Percentiles rank a stretch among this genome's conserved stretches.
phyloP scores from a whole-genome alignment of 2,113 vertebrate genomes.

The Erythrolamprus reginae region DNA sequence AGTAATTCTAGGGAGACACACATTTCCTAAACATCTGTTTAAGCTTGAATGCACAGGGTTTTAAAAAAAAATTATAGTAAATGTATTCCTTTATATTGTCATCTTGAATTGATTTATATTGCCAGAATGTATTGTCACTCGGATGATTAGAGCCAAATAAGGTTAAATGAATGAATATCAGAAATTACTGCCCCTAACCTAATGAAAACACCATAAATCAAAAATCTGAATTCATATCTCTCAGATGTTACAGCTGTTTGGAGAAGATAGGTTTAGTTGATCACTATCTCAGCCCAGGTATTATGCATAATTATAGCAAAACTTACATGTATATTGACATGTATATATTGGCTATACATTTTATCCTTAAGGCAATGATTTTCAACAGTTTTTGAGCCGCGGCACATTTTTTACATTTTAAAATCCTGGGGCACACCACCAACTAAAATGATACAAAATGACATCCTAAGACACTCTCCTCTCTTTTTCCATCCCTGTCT shows the following conservation, averaged over 20 bases:
- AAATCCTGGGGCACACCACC: no score
- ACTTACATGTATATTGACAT: neutral
- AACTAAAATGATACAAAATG: no score
- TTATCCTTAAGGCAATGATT: neutral
- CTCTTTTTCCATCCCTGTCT: no score
- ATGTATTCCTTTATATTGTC: neutral
- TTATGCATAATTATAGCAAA: neutral
- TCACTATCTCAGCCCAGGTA: neutral
- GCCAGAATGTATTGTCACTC: neutral
- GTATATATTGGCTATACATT: neutral
- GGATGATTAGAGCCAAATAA: neutral
- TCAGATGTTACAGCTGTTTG: neutral
- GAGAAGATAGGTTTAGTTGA: neutral
- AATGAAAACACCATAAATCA: neutral
- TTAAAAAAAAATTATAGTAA: no score
- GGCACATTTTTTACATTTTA: no score
- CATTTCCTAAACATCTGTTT: neutral
- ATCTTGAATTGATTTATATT: neutral
- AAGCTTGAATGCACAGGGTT: neutral
- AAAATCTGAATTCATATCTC: neutral
- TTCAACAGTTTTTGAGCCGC: no score
- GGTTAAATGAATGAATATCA: neutral
- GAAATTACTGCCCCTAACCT: neutral
- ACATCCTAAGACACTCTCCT: no score
- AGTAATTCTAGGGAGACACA: neutral